Conservation (phyloP, 2,888 invertebrate genomes). For the Acleris emargana region DNA sequence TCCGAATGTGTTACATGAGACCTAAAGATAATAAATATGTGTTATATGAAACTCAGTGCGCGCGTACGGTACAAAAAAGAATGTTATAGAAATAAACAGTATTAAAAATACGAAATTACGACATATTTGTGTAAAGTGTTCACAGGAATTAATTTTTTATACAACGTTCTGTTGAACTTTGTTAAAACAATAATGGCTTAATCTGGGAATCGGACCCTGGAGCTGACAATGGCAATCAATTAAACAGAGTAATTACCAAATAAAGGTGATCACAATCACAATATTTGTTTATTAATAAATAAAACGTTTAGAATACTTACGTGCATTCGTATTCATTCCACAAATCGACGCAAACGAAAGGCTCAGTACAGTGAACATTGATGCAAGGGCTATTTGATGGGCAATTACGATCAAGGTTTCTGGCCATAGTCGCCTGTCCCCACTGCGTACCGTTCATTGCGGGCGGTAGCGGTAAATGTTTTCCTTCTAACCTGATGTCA, state of each 20-base stretch:
- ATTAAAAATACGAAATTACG: neutral
- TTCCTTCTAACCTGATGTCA: conserved; percentile 93
- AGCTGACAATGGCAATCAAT: neutral
- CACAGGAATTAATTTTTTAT: neutral
- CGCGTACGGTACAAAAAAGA: conserved; percentile 39
- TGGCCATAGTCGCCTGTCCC: conserved; percentile 97
- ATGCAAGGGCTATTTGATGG: conserved; percentile 97
- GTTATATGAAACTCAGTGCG: conserved; percentile 64
- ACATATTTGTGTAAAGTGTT: neutral
- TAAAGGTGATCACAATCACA: no score
- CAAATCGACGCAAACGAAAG: conserved; percentile 97
- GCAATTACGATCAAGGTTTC: conserved; percentile 95
- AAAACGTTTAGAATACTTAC: conserved; percentile 85
- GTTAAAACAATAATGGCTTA: conserved; percentile 4
- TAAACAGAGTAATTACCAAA: neutral
- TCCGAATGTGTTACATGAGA: conserved; percentile 11
- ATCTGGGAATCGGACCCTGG: conserved; percentile 8
- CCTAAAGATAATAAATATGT: conserved; percentile 22
- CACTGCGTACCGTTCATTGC: conserved; percentile 98
- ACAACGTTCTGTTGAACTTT: conserved; percentile 7
- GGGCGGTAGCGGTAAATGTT: conserved; percentile 96
- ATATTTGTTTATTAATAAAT: no score
- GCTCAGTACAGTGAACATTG: conserved; percentile 96
- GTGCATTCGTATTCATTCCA: conserved; percentile 99
- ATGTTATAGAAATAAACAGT: conserved; percentile 32